Conservation (phyloP, 2,888 invertebrate species). For the Lepeophtheirus nordmannii region DNA sequence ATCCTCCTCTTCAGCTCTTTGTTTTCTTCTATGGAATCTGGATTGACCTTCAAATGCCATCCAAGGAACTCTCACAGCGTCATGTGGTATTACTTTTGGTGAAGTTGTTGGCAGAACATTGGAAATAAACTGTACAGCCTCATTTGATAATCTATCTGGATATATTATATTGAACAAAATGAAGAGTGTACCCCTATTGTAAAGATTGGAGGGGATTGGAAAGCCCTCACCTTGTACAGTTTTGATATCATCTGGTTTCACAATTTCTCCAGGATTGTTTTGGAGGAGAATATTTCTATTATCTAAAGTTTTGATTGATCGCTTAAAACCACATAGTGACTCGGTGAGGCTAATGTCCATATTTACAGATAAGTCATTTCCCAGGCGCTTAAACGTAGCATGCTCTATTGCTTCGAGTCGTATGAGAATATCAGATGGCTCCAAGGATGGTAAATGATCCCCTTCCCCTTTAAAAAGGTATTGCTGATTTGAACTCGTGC, state of each 20-base stretch:
- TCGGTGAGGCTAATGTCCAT: constrained; percentile 64
- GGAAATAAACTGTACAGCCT: constrained; percentile 37
- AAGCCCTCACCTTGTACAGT: constrained; percentile 56
- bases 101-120: constrained; percentile 28
- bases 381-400: constrained; percentile 57
- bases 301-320: constrained; percentile 73
- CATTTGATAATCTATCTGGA: constrained; percentile 62
- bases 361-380: constrained; percentile 43
- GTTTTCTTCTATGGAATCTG: not conserved
- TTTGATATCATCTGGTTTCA: constrained; percentile 53
- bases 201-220: constrained; percentile 68
- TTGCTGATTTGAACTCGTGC: constrained; percentile 70
- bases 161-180: constrained; percentile 72
- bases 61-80: not conserved
- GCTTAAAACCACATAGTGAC: constrained; percentile 73
- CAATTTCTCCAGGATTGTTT: constrained; percentile 62
- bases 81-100: not conserved
- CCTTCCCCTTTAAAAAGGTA: constrained; percentile 74
- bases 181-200: constrained; percentile 69
- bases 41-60: not conserved
- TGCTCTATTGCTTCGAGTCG: constrained; percentile 66
- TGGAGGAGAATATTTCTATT: constrained; percentile 63
- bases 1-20: no score
- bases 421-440: constrained; percentile 76
- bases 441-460: constrained; percentile 68